Evolutionary conservation across 2,888 invertebrate genomes (phyloP), one percentile per base, ranked within the genome.

Genomic region (Toxonevra muliebris): DNA sequence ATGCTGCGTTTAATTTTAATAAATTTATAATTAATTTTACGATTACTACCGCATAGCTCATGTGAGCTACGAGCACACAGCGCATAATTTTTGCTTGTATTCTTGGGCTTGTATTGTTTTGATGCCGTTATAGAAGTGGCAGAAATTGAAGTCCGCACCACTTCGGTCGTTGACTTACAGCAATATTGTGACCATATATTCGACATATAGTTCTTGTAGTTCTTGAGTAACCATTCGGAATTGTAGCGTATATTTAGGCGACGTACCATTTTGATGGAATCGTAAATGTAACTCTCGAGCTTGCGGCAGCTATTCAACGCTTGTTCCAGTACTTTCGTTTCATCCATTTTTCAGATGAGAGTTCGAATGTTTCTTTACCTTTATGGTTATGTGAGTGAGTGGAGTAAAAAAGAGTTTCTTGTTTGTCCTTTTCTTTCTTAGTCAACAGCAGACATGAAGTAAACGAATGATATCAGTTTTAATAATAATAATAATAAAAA

Each of bases 181-280:
- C 72, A 73, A 42, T 76, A 73, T 30, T 78, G 77, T 0, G 69
- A 48, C 67, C 74, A 76, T 30, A 77, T 75, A 30, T 69, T 73
- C 8, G 73, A 69, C 63, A 78, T 58, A 61, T 77, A 77, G 30
- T 65, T 65, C 52, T 69, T 74, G 42, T 76, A 77, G 65, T 76
- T 78, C 48, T 74, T 67, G 40, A 75, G 30, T 7, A 77, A 66
- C 78, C 77, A 77, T 7, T 77, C 76, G 1, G 76, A 69, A 48
- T 78, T 78, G 69, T 77, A 78, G 43, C 78, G 76, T 15, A 77
- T 74, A 65, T 78, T 78, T 0, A 78, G 72, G 8, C 76, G 75
- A 1, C 77, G 74, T 40, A 77, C 77, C 30, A 71, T 60, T 43
- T 71, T 73, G 12, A 78, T 77, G 8, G 77, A 73, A 4, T 68